phyloP scores from a whole-genome alignment of 2,113 vertebrate genomes.

The Gadus macrocephalus region DNA sequence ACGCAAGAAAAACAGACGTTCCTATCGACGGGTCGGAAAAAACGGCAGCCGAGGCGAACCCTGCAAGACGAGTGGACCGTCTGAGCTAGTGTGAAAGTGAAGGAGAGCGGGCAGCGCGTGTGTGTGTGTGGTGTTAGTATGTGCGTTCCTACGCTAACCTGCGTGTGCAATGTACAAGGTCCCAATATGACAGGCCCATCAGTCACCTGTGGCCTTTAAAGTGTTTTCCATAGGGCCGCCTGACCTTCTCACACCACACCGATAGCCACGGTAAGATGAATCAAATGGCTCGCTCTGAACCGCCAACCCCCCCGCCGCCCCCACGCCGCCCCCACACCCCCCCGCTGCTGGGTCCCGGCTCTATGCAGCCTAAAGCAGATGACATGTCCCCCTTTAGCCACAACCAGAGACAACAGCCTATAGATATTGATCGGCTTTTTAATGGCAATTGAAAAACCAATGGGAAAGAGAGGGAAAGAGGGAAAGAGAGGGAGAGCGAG shows the following conservation, averaged over 20 bases:
- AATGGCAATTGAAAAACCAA: constrained; percentile 4
- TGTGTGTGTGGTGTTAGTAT: constrained; percentile 29
- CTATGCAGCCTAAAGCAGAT: constrained; percentile 41
- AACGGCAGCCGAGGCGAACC: too few species aligned
- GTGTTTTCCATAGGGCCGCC: constrained; percentile 56
- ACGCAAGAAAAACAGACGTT: too few species aligned
- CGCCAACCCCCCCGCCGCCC: constrained; percentile 26
- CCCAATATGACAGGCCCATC: constrained; percentile 65
- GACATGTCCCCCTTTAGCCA: constrained; percentile 46
- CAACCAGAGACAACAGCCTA: constrained; percentile 40
- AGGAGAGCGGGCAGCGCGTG: constrained; percentile 9
- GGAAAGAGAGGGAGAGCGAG: not conserved
- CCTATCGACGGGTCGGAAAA: too few species aligned
- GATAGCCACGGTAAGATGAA: constrained; percentile 66
- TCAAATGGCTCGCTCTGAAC: constrained; percentile 44
- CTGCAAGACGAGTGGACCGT: too few species aligned
- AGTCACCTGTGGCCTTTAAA: constrained; percentile 69
- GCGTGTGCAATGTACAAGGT: constrained; percentile 48
- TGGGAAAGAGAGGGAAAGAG: constrained; percentile 11
- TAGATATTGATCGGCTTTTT: constrained; percentile 48
- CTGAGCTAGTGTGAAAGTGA: not conserved
- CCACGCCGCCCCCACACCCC: constrained; percentile 26
- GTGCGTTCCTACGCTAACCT: too few species aligned
- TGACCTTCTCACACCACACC: constrained; percentile 69
- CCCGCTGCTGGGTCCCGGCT: too few species aligned